Conservation (phyloP, 2,113 vertebrate genomes). For the Tachuris rubrigastra region DNA sequence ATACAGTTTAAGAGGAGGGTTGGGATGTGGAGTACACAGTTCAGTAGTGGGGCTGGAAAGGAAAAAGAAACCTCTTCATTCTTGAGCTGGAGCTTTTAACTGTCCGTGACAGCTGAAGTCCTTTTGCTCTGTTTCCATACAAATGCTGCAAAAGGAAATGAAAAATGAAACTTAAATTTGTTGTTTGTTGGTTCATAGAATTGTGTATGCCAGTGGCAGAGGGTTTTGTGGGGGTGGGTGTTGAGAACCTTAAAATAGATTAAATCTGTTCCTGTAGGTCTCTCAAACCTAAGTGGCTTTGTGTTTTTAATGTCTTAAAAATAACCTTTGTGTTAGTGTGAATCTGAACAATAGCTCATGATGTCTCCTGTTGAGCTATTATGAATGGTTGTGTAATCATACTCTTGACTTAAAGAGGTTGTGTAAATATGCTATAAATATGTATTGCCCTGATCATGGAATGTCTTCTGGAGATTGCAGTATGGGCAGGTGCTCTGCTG, state of each 20-base stretch:
- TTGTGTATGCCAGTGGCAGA: background rate
- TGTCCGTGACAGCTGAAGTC: background rate
- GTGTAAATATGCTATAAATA: conserved; percentile 50
- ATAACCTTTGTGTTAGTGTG: conserved; percentile 51
- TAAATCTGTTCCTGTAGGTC: conserved; percentile 13
- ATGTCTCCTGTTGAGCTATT: conserved; percentile 35
- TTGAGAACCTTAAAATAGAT: conserved; percentile 22
- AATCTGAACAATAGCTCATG: conserved; percentile 42
- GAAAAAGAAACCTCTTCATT: background rate
- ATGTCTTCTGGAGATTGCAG: background rate
- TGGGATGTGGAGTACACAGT: background rate
- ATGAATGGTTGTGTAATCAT: conserved; percentile 33
- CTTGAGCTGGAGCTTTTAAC: background rate
- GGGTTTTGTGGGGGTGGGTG: background rate
- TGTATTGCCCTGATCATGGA: background rate
- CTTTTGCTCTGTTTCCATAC: background rate
- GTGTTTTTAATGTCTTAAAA: conserved; percentile 59
- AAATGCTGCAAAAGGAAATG: background rate
- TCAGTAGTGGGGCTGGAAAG: background rate
- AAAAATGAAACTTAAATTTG: background rate
- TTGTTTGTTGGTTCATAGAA: background rate
- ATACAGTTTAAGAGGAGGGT: background rate
- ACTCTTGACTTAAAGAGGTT: conserved; percentile 2
- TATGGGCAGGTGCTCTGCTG: background rate
- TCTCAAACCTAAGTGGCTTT: conserved; percentile 51